Conservation (phyloP, 2,797 vertebrate species). For the Garrulus glandarius region DNA sequence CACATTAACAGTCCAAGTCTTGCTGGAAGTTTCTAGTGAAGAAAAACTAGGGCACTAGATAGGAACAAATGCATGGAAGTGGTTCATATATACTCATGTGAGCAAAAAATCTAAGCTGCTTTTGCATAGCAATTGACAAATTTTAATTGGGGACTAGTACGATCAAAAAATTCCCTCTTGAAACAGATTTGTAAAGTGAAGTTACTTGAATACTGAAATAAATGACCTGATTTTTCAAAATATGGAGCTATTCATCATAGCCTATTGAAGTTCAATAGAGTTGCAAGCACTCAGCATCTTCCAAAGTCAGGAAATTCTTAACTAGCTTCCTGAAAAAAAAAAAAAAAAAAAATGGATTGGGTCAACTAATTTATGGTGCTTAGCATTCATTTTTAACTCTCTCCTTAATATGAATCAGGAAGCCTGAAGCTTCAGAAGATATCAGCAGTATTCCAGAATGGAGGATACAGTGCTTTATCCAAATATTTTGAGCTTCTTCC, state of each 20-base stretch:
- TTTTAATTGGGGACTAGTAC: conserved; percentile 37
- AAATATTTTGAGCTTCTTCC: neutral
- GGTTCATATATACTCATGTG: neutral
- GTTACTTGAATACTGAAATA: conserved; percentile 51
- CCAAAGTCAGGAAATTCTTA: conserved; percentile 36
- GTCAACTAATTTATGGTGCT: neutral
- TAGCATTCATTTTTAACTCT: neutral
- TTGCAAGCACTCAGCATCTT: conserved; percentile 25
- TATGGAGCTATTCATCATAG: conserved; percentile 26
- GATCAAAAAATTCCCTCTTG: conserved; percentile 52
- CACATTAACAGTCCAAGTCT: neutral
- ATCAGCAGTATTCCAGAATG: neutral
- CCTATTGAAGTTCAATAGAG: conserved; percentile 43
- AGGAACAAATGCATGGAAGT: neutral
- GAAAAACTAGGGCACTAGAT: conserved; percentile 7
- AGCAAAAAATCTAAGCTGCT: neutral
- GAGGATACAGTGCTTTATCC: neutral
- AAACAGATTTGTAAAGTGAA: conserved; percentile 53
- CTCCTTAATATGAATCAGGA: neutral
- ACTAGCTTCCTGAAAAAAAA: neutral
- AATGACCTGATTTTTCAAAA: conserved; percentile 65
- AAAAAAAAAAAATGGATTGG: neutral
- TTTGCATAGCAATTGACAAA: conserved; percentile 47
- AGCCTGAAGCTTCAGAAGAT: neutral
- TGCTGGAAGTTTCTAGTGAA: neutral